Evolutionary conservation across 1,140 invertebrate genomes (phyloP).

Genomic region (Bombus picipes): DNA sequence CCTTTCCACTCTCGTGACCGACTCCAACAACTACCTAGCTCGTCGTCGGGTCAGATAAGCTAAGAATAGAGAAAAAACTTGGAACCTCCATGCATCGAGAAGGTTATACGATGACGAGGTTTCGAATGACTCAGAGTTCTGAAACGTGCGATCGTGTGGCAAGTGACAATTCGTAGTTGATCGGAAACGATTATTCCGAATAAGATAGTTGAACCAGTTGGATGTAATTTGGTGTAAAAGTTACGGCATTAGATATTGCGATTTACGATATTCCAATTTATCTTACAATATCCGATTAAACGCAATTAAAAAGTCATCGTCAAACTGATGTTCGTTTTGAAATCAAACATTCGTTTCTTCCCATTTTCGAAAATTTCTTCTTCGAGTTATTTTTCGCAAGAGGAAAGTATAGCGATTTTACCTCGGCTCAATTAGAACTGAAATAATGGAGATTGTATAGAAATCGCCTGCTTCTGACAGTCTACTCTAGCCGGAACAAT

Average conservation of each 20-base stretch:
- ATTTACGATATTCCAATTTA: no score
- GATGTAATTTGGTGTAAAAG: no score
- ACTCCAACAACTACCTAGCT: background rate
- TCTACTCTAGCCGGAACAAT: constrained; percentile 13
- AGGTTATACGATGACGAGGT: background rate
- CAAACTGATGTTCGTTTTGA: background rate
- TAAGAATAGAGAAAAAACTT: background rate
- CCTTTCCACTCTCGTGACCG: constrained; percentile 1
- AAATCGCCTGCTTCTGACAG: constrained; percentile 29
- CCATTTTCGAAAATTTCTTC: background rate
- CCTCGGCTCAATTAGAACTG: constrained; percentile 17
- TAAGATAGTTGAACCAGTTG: background rate
- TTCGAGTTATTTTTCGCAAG: background rate
- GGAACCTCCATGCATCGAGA: background rate
- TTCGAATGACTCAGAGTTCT: background rate
- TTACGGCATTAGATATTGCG: no score
- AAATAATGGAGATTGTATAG: constrained; percentile 24
- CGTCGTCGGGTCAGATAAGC: background rate
- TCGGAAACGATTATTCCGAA: background rate
- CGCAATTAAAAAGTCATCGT: no score
- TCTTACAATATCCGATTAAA: fast-evolving
- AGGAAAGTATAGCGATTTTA: background rate
- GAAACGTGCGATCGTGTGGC: background rate
- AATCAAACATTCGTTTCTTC: background rate
- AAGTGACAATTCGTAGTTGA: background rate